phyloP scores from a whole-genome alignment of 1,140 invertebrate genomes.

The Lutraria rhynchaena region DNA sequence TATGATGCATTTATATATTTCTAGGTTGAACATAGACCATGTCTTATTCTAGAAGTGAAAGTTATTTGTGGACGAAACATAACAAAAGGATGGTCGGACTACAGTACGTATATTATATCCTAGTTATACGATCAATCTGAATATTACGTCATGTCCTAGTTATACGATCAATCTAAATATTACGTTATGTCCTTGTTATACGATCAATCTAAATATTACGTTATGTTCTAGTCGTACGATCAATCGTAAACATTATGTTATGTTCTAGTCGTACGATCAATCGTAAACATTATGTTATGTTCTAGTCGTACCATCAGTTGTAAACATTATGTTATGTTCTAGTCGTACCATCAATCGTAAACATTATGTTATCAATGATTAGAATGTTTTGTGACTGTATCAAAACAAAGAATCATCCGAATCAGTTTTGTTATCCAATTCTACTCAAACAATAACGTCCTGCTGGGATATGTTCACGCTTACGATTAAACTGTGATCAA shows the following conservation, averaged over 20 bases:
- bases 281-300: too few species aligned
- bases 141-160: not conserved
- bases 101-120: slow-evolving; percentile 64
- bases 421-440: too few species aligned
- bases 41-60: slow-evolving; percentile 72
- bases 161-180: not conserved
- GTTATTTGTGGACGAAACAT: slow-evolving; percentile 74
- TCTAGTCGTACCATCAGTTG: too few species aligned
- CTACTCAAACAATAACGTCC: too few species aligned
- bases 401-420: too few species aligned
- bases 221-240: not conserved
- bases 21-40: slow-evolving; percentile 76
- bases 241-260: not conserved
- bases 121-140: not conserved
- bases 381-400: too few species aligned
- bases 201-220: not conserved
- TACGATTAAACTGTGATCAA: too few species aligned
- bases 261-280: too few species aligned
- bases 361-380: too few species aligned
- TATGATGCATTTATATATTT: slow-evolving; percentile 11
- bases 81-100: slow-evolving; percentile 75
- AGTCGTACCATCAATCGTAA: too few species aligned
- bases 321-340: too few species aligned
- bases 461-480: too few species aligned
- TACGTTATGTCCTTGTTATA: not conserved